Base-by-base conservation (phyloP, 1,140 invertebrate species). In the Polyergus mexicanus region DNA sequence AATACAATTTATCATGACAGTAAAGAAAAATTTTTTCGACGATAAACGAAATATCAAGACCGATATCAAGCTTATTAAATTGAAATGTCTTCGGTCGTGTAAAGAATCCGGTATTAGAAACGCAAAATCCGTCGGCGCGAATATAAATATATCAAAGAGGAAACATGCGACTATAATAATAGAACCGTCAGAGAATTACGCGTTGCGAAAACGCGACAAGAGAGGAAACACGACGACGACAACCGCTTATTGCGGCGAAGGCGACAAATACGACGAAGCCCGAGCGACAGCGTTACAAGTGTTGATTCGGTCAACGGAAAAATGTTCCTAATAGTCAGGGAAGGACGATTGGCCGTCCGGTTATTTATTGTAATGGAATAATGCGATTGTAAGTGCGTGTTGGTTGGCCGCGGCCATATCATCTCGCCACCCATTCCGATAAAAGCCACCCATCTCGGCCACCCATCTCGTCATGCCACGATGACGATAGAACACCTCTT, bases 341-440 rank as follows among this genome's bases (percentile, higher is more conserved):
- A 86, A 88, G 78, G 81, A 89, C 81, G 86, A 89, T 89, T 91
- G 84, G 88, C 76, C 51, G 86, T 60, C 44, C 38, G 66, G 38
- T 80, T 69, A 80, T 80, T 80, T 80, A 80, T 80, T 65, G 77
- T 80, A 80, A 80, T 80, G 35, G 65, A 80, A 80, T 80, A 80
- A 80, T 80, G 65, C 63, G 77, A 69, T 69, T 44, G 62, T 80
- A 80, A 63, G 76, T 56, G 47, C n/a, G 38, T 75, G 56, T 16
- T 32, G 72, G 54, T 22, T 41, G 35, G 3, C 72, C 13, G 22
- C 35, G 47, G 7, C 35, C 44, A 65, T 66, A 69, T 63, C 69
- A 41, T 85, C 71, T 74, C 65, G 38, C 84, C 47, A 65, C 38
- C 80, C 85, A 71, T 74, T 84, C 85, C n/a, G 86, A 83, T 84